Evolutionary conservation across 2,888 invertebrate genomes (phyloP).

Genomic region (Miltochrista miniata): DNA sequence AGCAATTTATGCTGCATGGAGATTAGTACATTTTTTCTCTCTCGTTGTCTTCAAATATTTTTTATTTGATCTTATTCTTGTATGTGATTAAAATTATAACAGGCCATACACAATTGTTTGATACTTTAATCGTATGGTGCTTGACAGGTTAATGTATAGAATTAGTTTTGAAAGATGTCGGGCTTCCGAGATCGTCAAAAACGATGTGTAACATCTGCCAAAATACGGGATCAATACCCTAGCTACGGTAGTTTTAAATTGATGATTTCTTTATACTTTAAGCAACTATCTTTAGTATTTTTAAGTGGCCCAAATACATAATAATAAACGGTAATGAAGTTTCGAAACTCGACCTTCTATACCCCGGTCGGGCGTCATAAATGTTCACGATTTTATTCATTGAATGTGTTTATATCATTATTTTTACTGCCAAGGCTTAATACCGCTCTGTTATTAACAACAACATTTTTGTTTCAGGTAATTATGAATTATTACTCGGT

Average conservation of each 20-base stretch:
- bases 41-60: no score
- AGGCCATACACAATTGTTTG: no score
- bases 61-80: no score
- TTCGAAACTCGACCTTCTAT: conserved; percentile 72
- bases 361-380: conserved; percentile 45
- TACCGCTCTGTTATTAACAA: conserved; percentile 31
- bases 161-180: no score
- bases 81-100: no score
- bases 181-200: no score
- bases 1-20: no score
- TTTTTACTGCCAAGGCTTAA: conserved; percentile 35
- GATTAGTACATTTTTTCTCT: no score
- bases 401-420: conserved; percentile 38
- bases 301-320: conserved; percentile 70
- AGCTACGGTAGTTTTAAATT: background rate
- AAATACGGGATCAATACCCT: background rate
- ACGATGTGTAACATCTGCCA: no score
- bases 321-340: conserved; percentile 61
- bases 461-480: conserved; percentile 72
- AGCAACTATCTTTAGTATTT: conserved; percentile 40
- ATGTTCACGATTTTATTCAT: conserved; percentile 52
- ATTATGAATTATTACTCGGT: conserved; percentile 34
- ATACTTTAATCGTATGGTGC: no score
- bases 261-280: conserved; percentile 10
- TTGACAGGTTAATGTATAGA: no score